Evolutionary conservation across 2,113 vertebrate genomes (phyloP).

Genomic region (Mustela nigripes): DNA sequence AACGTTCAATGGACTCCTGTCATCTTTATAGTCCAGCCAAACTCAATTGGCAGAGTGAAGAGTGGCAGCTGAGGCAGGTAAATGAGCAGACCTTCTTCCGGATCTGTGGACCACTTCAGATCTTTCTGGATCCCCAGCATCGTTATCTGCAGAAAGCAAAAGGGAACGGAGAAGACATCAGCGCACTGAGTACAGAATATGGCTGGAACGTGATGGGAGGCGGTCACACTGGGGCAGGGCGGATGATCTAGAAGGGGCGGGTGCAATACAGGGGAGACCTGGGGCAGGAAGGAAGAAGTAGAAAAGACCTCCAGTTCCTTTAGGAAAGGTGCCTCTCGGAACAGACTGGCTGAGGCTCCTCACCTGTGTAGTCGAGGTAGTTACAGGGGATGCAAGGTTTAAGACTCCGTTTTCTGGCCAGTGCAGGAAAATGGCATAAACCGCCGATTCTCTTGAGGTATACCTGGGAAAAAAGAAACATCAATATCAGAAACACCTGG

Average conservation of each 20-base stretch:
- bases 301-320: background rate
- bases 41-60: conserved; percentile 61
- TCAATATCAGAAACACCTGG: background rate
- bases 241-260: background rate
- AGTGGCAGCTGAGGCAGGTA: conserved; percentile 86
- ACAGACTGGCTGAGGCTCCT: conserved; percentile 52
- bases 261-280: background rate
- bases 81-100: conserved; percentile 86
- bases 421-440: conserved; percentile 90
- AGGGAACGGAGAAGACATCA: background rate
- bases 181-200: background rate
- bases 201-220: background rate
- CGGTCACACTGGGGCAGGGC: background rate
- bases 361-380: conserved; percentile 86
- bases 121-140: conserved; percentile 88
- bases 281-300: background rate
- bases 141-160: conserved; percentile 88
- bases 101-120: conserved; percentile 89
- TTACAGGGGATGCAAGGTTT: conserved; percentile 82
- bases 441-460: conserved; percentile 85
- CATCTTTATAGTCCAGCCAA: conserved; percentile 92
- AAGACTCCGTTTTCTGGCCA: conserved; percentile 86
- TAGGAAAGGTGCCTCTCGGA: background rate
- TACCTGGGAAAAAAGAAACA: conserved; percentile 86
- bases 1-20: conserved; percentile 84